These are phyloP conservation scores for Drosophila tani DNA, from an alignment of 1,140 invertebrate genomes.

Conservation along the genomic window DNA sequence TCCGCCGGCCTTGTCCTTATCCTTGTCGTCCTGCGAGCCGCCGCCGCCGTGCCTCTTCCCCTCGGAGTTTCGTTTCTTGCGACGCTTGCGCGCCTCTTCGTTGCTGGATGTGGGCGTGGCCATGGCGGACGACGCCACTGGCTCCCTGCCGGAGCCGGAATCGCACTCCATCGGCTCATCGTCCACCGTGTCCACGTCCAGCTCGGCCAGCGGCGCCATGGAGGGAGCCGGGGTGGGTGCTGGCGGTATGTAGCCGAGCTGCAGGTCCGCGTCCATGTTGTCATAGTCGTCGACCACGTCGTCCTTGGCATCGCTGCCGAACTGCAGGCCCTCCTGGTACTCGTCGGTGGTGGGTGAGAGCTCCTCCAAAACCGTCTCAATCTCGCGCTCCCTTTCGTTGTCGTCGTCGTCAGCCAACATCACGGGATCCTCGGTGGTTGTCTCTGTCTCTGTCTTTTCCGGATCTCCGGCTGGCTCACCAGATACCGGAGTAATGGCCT, in stretches of 20 bases:
- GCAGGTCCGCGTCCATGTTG: constrained; percentile 53
- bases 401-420: background rate
- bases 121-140: constrained; percentile 13
- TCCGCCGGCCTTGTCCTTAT: constrained; percentile 54
- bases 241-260: constrained; percentile 71
- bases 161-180: constrained; percentile 84
- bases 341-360: constrained; percentile 81
- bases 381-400: constrained; percentile 8
- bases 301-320: constrained; percentile 64
- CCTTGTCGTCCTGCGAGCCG: constrained; percentile 71
- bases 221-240: constrained; percentile 74
- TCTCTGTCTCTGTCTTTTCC: constrained; percentile 8
- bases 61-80: constrained; percentile 71
- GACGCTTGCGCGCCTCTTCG: constrained; percentile 79
- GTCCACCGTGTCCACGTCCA: constrained; percentile 88
- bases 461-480: background rate
- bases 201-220: constrained; percentile 88
- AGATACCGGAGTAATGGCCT: background rate
- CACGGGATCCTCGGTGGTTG: constrained; percentile 10
- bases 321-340: constrained; percentile 75
- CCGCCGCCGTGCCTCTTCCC: constrained; percentile 60
- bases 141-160: constrained; percentile 69
- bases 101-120: constrained; percentile 35
- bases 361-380: constrained; percentile 52
- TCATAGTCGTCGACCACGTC: constrained; percentile 60